Percentiles rank a stretch among this genome's conserved stretches.
These are phyloP conservation scores for Patella caerulea DNA, from an alignment of 2,888 invertebrate species.

Conservation along the genomic window DNA sequence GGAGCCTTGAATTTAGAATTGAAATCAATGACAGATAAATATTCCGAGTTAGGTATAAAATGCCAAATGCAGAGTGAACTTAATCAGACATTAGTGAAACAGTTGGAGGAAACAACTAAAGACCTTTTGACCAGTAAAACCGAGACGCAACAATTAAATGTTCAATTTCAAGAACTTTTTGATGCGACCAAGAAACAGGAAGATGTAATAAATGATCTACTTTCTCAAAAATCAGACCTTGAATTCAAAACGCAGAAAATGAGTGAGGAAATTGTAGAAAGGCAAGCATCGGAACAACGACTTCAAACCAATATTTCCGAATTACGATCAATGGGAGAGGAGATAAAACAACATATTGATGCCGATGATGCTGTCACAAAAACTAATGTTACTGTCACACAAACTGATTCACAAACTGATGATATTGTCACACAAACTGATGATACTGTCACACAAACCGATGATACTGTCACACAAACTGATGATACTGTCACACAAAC, in stretches of 20 bases:
- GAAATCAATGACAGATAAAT: slow-evolving; percentile 7
- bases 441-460: not conserved
- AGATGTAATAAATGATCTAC: slow-evolving; percentile 20
- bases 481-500: too few relatives aligned
- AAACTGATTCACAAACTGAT: too few relatives aligned
- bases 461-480: not conserved
- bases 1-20: slow-evolving; percentile 22
- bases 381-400: too few relatives aligned
- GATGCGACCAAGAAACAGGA: slow-evolving; percentile 12
- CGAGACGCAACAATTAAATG: slow-evolving; percentile 16
- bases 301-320: slow-evolving; percentile 24
- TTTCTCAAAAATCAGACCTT: slow-evolving; percentile 11
- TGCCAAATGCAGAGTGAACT: slow-evolving; percentile 26
- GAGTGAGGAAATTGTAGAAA: slow-evolving; percentile 22
- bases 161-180: not conserved
- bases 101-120: slow-evolving; percentile 10
- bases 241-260: slow-evolving; percentile 18
- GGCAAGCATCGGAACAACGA: slow-evolving; percentile 23
- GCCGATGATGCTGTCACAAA: too few relatives aligned
- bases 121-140: not conserved
- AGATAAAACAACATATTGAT: not conserved
- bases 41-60: slow-evolving; percentile 21
- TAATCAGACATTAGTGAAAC: slow-evolving; percentile 22
- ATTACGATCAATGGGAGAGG: not conserved
- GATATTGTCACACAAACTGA: too few relatives aligned